Base-by-base conservation (phyloP, 2,797 vertebrate genomes). In the Antrozous pallidus region DNA sequence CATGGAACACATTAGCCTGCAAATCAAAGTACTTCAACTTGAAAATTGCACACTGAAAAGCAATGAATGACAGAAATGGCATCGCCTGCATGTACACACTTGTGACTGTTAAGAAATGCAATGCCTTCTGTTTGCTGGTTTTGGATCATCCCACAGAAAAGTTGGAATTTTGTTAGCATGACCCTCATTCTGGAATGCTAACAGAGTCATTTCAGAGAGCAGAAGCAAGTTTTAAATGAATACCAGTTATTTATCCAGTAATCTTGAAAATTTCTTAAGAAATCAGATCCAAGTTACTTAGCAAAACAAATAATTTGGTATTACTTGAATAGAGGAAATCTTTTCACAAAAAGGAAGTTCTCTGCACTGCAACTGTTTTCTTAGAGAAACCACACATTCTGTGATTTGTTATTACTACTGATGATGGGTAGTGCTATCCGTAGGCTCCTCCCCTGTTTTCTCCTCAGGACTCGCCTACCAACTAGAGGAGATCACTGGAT, bases 141-240 rank as follows among this genome's bases (percentile, higher is more conserved):
- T 96, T 96, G 96, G 94, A 96, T 94, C 94, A 97, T 94, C 94
- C 96, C 75, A 93, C 88, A 94, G 90, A 94, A 96, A 97, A 96
- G 85, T 54, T 95, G 93, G 95, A 95, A 97, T 97, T 95, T 91
- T 96, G 84, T 91, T 96, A 95, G 77, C 90, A 94, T 58, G 73
- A 70, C 83, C 54, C 67, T 95, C 80, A 61, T 82, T 81, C 94
- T 96, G 81, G 82, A 94, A 80, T 95, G 81, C 70, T 94, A 88
- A 95, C 92, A 95, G 69, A 93, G 94, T 91, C 70, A 77, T 95
- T 92, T 95, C 51, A 88, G 38, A 92, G 90, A 80, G 87, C 26
- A 96, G 84, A 85, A 80, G 69, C 61, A 86, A 80, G 83, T 11
- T 94, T 75, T 82, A 85, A 91, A 56, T 75, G 70, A 93, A 47